Evolutionary conservation across 2,797 vertebrate species (phyloP).

Genomic region (Poeciliopsis presidionis): DNA sequence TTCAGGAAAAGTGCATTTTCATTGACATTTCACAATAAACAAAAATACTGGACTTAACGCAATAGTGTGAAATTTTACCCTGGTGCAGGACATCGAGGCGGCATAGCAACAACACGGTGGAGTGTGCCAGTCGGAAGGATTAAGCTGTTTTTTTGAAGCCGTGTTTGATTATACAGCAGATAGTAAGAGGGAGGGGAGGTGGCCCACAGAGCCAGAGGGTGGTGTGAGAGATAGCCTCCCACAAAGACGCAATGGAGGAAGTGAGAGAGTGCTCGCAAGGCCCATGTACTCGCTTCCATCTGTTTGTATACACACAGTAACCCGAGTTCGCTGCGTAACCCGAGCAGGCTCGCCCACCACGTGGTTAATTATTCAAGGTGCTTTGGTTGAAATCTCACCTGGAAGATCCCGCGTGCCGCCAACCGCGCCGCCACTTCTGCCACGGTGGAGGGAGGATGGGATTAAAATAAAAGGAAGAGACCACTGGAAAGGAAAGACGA

Average conservation of each 20-base stretch:
- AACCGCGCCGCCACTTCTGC: slow-evolving; percentile 29
- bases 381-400: slow-evolving; percentile 81
- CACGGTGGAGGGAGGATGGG: slow-evolving; percentile 6
- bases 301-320: slow-evolving; percentile 78
- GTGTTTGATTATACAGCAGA: slow-evolving; percentile 66
- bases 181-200: slow-evolving; percentile 52
- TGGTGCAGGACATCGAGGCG: slow-evolving; percentile 63
- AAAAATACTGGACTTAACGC: slow-evolving; percentile 57
- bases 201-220: slow-evolving; percentile 49
- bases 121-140: slow-evolving; percentile 67
- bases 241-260: slow-evolving; percentile 48
- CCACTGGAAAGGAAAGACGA: slow-evolving; percentile 67
- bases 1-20: slow-evolving; percentile 49
- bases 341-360: slow-evolving; percentile 74
- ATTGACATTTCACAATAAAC: slow-evolving; percentile 65
- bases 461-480: slow-evolving; percentile 33
- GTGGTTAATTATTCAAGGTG: slow-evolving; percentile 82
- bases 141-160: slow-evolving; percentile 68
- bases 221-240: slow-evolving; percentile 63
- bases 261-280: slow-evolving; percentile 16
- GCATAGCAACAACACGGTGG: slow-evolving; percentile 72
- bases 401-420: slow-evolving; percentile 63
- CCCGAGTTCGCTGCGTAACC: slow-evolving; percentile 74
- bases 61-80: slow-evolving; percentile 78
- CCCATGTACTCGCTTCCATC: slow-evolving; percentile 48